A percentile compares a stretch with the other conserved stretches of the same genome.
Conservation (phyloP, 2,888 invertebrate species). For the Leucania comma region DNA sequence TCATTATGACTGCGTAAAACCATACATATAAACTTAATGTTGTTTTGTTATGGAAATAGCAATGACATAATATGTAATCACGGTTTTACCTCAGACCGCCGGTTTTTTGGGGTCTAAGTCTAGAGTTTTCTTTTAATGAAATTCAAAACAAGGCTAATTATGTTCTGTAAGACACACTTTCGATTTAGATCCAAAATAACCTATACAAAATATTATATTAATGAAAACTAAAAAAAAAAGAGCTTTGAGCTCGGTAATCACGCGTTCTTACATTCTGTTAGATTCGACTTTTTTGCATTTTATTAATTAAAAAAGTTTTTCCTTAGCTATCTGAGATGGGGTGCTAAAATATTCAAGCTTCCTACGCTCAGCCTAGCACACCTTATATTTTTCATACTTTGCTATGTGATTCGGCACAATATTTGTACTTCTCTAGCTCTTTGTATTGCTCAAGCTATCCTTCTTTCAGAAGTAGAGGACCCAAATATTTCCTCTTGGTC, state of each 20-base stretch:
- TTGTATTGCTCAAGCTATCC: no score
- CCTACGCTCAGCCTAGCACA: not conserved
- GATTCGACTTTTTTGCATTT: no score
- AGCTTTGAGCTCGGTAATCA: not conserved
- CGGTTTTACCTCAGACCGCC: not conserved
- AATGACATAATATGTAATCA: slow-evolving; percentile 34
- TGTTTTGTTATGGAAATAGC: slow-evolving; percentile 40
- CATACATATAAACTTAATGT: not conserved
- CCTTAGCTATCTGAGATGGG: not conserved
- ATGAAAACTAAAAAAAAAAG: no score
- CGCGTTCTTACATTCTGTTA: no score
- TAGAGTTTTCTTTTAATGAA: not conserved
- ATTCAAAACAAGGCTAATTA: not conserved
- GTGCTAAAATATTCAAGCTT: not conserved
- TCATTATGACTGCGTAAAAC: slow-evolving; percentile 26
- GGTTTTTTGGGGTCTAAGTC: not conserved
- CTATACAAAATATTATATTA: not conserved
- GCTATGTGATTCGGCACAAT: no score
- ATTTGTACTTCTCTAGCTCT: no score
- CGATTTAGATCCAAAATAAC: not conserved
- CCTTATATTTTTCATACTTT: not conserved
- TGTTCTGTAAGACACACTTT: not conserved
- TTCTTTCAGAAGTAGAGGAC: no score
- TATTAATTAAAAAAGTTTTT: no score
- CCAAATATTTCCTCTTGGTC: no score